phyloP scores from a whole-genome alignment of 1,140 invertebrate genomes.

The Acromyrmex charruanus region DNA sequence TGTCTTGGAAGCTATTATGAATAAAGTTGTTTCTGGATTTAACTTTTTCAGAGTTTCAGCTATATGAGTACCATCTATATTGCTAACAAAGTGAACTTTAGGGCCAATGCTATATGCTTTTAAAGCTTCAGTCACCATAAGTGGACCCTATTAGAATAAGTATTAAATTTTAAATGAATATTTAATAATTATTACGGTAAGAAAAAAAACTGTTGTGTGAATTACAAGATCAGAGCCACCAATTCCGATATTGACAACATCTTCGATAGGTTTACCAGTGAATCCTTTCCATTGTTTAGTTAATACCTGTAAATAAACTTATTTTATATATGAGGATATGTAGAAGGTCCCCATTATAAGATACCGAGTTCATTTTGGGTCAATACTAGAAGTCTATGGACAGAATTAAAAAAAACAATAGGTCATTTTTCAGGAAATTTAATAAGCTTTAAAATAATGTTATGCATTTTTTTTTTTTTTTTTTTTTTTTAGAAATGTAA shows the following conservation, averaged over 20 bases:
- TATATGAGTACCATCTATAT: conserved; percentile 99
- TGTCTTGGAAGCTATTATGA: conserved; percentile 99
- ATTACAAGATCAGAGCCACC: conserved; percentile 98
- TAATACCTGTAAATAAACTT: conserved; percentile 86
- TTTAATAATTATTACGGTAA: background rate
- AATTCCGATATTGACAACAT: conserved; percentile 99
- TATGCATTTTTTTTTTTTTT: no score
- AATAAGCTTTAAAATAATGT: no score
- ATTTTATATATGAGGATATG: background rate
- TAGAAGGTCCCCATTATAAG: no score
- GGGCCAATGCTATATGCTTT: conserved; percentile 96
- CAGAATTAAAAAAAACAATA: no score
- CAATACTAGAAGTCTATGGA: no score
- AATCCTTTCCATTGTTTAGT: conserved; percentile 94
- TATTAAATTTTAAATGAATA: conserved; percentile 36
- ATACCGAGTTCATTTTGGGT: no score
- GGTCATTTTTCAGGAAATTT: no score
- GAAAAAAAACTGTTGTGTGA: background rate
- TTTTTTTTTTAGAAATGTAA: no score
- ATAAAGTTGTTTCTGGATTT: conserved; percentile 97
- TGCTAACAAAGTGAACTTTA: conserved; percentile 98
- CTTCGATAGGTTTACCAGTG: conserved; percentile 97
- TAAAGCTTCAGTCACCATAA: conserved; percentile 99
- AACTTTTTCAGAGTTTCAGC: conserved; percentile 97
- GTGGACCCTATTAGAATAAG: conserved; percentile 91